These are phyloP conservation scores for Caradrina clavipalpis DNA, from an alignment of 2,888 invertebrate species.

Conservation along the genomic window DNA sequence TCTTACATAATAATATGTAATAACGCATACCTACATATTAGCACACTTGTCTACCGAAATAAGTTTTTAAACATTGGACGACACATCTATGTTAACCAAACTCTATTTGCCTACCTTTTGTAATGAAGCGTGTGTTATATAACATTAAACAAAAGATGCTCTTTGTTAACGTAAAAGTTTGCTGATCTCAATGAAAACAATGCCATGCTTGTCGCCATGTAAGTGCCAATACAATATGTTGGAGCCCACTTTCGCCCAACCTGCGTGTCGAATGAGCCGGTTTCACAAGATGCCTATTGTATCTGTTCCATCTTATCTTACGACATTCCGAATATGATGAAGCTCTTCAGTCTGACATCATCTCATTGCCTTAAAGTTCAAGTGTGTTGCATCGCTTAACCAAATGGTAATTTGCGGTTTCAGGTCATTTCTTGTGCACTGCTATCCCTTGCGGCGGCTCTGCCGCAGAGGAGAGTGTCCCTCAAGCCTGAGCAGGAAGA, in stretches of 20 bases:
- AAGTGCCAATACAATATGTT: conserved; percentile 80
- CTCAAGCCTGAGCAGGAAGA: conserved; percentile 76
- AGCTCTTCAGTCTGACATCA: conserved; percentile 86
- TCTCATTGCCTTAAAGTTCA: conserved; percentile 65
- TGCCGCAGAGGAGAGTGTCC: conserved; percentile 85
- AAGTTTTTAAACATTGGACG: conserved; percentile 41
- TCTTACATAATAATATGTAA: conserved; percentile 45
- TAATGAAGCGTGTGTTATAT: conserved; percentile 50
- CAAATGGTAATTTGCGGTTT: conserved; percentile 63
- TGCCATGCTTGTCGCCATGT: conserved; percentile 76
- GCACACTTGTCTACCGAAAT: conserved; percentile 40
- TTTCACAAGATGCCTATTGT: conserved; percentile 88
- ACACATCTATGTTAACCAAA: conserved; percentile 33
- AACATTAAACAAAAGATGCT: conserved; percentile 55
- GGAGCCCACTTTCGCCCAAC: conserved; percentile 87
- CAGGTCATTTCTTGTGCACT: conserved; percentile 83
- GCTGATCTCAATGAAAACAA: conserved; percentile 83
- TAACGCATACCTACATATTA: conserved; percentile 34
- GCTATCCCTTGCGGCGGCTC: conserved; percentile 83
- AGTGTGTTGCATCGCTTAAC: conserved; percentile 24
- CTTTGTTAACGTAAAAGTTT: conserved; percentile 75
- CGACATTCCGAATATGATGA: conserved; percentile 88
- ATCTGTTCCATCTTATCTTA: conserved; percentile 87
- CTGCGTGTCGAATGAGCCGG: conserved; percentile 85
- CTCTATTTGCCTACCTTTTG: conserved; percentile 48